Percentiles rank a stretch among this genome's conserved stretches.
Evolutionary conservation across 2,113 vertebrate genomes (phyloP).

Genomic region (Myotis yumanensis): DNA sequence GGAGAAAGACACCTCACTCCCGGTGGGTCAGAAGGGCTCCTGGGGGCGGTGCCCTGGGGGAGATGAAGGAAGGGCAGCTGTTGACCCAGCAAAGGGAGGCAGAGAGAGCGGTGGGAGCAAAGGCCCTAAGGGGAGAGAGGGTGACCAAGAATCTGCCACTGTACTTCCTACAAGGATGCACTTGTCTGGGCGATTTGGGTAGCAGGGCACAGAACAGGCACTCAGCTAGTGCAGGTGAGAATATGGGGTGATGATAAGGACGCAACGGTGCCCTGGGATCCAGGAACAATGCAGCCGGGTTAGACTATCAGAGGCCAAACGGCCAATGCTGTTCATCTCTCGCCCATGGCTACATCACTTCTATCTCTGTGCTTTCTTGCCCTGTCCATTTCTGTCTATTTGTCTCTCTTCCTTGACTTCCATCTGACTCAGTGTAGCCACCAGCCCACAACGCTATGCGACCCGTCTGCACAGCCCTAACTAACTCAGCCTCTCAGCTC

Average conservation of each 20-base stretch:
- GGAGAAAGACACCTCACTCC: neutral
- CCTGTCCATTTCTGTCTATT: neutral
- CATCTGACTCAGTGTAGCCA: neutral
- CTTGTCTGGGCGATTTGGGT: neutral
- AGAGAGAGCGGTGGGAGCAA: neutral
- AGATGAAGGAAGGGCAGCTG: neutral
- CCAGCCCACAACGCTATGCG: accelerated
- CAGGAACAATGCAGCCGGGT: neutral
- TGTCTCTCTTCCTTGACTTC: neutral
- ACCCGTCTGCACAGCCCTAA: neutral
- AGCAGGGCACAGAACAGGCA: neutral
- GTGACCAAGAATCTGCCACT: neutral
- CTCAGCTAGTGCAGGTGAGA: neutral
- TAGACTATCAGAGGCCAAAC: neutral
- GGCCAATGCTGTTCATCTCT: neutral
- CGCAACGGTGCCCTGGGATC: neutral
- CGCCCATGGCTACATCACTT: neutral
- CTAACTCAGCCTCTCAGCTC: neutral
- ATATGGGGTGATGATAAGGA: accelerated
- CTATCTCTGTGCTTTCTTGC: neutral
- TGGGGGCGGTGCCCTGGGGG: neutral
- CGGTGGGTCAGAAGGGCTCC: neutral
- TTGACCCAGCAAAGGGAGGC: neutral
- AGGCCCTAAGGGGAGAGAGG: neutral
- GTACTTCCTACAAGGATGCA: neutral